Conservation (phyloP, 2,797 vertebrate species). For the Hippoglossus hippoglossus region DNA sequence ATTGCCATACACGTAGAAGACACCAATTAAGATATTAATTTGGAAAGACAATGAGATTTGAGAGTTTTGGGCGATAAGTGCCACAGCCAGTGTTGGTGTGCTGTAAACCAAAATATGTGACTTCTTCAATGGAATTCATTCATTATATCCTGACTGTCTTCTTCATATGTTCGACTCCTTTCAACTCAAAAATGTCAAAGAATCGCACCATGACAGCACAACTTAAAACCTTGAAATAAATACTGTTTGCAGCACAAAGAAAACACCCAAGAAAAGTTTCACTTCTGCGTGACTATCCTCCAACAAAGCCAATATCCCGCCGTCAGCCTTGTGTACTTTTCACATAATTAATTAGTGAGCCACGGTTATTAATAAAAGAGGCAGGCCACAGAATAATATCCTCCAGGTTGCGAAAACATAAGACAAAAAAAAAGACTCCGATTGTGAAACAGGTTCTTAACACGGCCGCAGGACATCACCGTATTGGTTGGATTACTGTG, state of each 20-base stretch:
- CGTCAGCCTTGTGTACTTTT: conserved; percentile 31
- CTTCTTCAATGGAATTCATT: no score
- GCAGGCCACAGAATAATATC: conserved; percentile 58
- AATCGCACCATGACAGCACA: no score
- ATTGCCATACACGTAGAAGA: no score
- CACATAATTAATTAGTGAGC: conserved; percentile 55
- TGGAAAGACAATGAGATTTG: no score
- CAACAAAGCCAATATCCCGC: conserved; percentile 20
- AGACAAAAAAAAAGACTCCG: conserved; percentile 17
- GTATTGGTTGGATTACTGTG: conserved; percentile 70
- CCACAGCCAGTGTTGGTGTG: no score
- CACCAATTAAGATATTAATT: no score
- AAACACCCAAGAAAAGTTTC: conserved; percentile 6
- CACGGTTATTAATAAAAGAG: conserved; percentile 62
- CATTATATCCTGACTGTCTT: background rate
- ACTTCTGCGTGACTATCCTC: conserved; percentile 10
- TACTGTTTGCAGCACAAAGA: background rate
- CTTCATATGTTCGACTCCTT: conserved; percentile 21
- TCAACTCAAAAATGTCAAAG: background rate
- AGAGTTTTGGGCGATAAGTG: no score
- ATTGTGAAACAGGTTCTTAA: conserved; percentile 65
- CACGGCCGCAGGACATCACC: conserved; percentile 64
- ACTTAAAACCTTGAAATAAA: no score
- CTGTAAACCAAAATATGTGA: no score
- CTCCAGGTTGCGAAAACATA: conserved; percentile 51